Conservation (phyloP, 2,113 vertebrate genomes). For the Zosterops pallidus region DNA sequence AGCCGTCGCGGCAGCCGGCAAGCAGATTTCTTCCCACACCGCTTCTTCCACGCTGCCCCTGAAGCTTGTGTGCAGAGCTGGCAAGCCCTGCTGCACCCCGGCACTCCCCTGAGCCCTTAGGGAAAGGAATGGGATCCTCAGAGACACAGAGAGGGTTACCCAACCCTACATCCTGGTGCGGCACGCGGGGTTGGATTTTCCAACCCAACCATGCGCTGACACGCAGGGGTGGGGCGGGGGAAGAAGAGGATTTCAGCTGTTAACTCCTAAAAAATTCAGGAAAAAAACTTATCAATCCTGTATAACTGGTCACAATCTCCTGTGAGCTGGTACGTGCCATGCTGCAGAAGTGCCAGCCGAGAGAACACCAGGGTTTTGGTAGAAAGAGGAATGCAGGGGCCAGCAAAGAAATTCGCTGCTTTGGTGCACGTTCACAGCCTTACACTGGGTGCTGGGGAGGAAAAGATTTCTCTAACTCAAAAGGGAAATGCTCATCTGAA, state of each 20-base stretch:
- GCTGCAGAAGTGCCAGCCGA: not conserved
- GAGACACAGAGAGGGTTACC: not conserved
- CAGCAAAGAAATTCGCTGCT: not conserved
- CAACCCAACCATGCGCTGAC: not conserved
- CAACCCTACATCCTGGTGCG: not conserved
- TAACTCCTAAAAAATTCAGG: not conserved
- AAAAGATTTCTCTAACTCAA: slow-evolving; percentile 78
- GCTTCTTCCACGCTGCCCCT: not conserved
- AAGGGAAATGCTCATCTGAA: slow-evolving; percentile 82
- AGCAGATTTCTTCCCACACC: not conserved
- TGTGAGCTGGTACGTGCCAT: not conserved
- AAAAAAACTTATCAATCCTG: not conserved
- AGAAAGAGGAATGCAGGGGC: not conserved
- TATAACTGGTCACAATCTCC: not conserved
- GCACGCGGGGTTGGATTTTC: not conserved
- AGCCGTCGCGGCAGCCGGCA: not conserved
- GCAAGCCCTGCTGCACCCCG: not conserved
- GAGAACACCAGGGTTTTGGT: not conserved
- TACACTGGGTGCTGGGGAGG: slow-evolving; percentile 70
- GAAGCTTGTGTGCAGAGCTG: not conserved
- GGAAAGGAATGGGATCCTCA: not conserved
- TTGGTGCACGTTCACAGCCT: slow-evolving; percentile 53
- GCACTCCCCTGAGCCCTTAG: slow-evolving; percentile 35
- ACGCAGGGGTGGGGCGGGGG: not conserved
- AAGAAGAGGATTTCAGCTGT: not conserved